Evolutionary conservation across 1,140 invertebrate genomes (phyloP).

Genomic region (Aphaenogaster rudis): DNA sequence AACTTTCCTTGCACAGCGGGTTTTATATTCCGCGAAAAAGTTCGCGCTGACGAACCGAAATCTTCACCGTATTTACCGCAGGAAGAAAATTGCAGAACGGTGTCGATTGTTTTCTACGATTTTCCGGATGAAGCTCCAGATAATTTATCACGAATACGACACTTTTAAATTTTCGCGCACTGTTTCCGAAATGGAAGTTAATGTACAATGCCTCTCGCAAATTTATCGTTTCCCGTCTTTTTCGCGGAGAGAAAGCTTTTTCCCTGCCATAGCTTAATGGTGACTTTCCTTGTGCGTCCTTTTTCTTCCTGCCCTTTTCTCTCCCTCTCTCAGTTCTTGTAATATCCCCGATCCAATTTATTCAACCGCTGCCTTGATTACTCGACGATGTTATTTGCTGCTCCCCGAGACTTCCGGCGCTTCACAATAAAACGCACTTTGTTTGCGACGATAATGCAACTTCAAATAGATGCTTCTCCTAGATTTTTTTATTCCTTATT

Average conservation of each 20-base stretch:
- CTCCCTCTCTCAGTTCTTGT: constrained; percentile 39
- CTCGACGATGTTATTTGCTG: constrained; percentile 60
- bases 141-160: constrained; percentile 28
- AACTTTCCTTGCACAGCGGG: constrained; percentile 13
- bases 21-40: constrained; percentile 2
- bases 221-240: constrained; percentile 35
- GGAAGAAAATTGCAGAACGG: not conserved
- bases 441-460: constrained; percentile 39
- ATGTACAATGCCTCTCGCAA: constrained; percentile 5
- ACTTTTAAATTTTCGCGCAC: not conserved
- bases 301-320: not conserved
- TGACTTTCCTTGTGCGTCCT: constrained; percentile 33
- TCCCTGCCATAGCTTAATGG: constrained; percentile 47
- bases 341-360: constrained; percentile 60
- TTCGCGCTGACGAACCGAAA: constrained; percentile 9
- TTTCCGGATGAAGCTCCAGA: not conserved
- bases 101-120: constrained; percentile 5
- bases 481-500: constrained; percentile 21
- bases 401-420: constrained; percentile 53
- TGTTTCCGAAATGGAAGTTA: constrained; percentile 22
- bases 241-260: constrained; percentile 37
- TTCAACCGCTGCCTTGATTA: constrained; percentile 62
- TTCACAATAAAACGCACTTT: constrained; percentile 53
- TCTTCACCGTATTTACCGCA: not conserved
- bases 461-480: constrained; percentile 17